A percentile compares a stretch with the other conserved stretches of the same genome.
Conservation (phyloP, 2,888 invertebrate genomes). For the Diogma glabrata region DNA sequence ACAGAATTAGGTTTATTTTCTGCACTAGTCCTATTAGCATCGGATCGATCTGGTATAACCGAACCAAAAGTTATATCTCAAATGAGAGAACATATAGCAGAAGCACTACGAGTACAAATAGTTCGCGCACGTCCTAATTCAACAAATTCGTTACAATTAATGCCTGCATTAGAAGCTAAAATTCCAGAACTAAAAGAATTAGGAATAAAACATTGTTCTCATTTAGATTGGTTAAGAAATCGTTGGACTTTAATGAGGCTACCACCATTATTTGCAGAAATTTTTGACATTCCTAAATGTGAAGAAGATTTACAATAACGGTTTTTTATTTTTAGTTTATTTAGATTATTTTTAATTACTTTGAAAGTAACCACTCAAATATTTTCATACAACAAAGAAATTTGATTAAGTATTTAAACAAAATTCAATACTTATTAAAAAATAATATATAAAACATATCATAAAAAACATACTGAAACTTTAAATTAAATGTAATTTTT, state of each 20-base stretch:
- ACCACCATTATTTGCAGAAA: constrained; percentile 90
- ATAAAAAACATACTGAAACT: too few species aligned
- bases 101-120: constrained; percentile 76
- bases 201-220: constrained; percentile 69
- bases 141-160: constrained; percentile 35
- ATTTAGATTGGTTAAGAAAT: constrained; percentile 82
- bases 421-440: too few species aligned
- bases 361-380: too few species aligned
- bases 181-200: constrained; percentile 70
- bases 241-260: constrained; percentile 76
- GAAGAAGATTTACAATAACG: too few species aligned
- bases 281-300: constrained; percentile 88
- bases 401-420: too few species aligned
- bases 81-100: constrained; percentile 69
- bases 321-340: too few species aligned
- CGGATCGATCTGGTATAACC: constrained; percentile 68
- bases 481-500: too few species aligned
- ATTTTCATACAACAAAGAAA: too few species aligned
- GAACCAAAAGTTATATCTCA: constrained; percentile 68
- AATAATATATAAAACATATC: too few species aligned
- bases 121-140: constrained; percentile 34
- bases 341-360: too few species aligned
- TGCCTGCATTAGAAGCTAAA: constrained; percentile 41
- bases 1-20: constrained; percentile 84
- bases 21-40: constrained; percentile 70